Base-by-base conservation (phyloP, 1,140 invertebrate genomes). In the Drosophila littoralis region DNA sequence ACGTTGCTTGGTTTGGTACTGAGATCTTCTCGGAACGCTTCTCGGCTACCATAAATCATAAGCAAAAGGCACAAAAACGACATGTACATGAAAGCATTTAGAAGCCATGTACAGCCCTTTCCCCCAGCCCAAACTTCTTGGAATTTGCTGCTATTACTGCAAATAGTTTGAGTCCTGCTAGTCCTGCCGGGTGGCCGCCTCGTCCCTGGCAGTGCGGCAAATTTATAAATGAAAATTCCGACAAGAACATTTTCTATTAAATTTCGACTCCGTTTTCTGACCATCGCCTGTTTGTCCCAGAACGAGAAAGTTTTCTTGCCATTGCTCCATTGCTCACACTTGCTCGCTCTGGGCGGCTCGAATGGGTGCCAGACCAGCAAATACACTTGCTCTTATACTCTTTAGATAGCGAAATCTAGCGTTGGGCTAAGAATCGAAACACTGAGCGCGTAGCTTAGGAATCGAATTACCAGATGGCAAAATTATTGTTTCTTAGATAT, bases 221-320 rank as follows among this genome's bases (percentile, higher is more conserved):
- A 88, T 88, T 89, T 88, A 80, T 88, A 88, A 88, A 88, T 88
- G 84, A 88, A 88, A 88, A 88, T 89, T 88, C 84, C 85, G 83
- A 89, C 84, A 88, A 88, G 84, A 88, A 88, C 84, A 89, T 88
- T 88, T 88, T 88, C 84, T 88, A 88, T 88, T 90, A 88, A 84
- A 88, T 88, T 89, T 68, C 28, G 77, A 76, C 85, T 78, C 71
- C 61, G 74, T 72, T 70, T 68, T 59, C 68, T 75, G 51, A 57
- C 75, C 77, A 70, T 58, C 64, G 40, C 59, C 28, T 33, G 55
- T 70, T 67, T 61, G 63, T 79, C 74, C 64, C 59, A 65, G 70
- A 59, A 89, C 69, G 84, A 89, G 84, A 88, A 88, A 88, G 84
- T 88, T 88, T 89, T 89, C 84, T 88, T 88, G 77, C 83, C 75